phyloP scores from a whole-genome alignment of 2,888 invertebrate genomes.

The Seira ritae region DNA sequence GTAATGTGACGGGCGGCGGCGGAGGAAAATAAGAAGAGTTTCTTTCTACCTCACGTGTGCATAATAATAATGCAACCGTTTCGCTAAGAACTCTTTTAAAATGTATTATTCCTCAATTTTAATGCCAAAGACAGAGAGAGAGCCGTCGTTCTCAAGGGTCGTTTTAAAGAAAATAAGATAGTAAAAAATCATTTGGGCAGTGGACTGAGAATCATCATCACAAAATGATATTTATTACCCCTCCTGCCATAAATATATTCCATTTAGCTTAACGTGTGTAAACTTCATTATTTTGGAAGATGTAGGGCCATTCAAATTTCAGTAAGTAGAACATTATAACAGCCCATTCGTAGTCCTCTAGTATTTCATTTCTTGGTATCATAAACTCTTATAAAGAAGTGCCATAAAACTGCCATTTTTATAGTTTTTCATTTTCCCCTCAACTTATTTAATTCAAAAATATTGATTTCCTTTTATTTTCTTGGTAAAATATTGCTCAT shows the following conservation, averaged over 20 bases:
- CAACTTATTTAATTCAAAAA: constrained; percentile 20
- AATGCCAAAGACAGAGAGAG: constrained; percentile 14
- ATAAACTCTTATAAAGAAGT: constrained; percentile 29
- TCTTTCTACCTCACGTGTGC: neutral
- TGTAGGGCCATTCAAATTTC: neutral
- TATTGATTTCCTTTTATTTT: constrained; percentile 29
- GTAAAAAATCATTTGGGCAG: constrained; percentile 37
- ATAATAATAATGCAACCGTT: constrained; percentile 3
- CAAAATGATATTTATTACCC: constrained; percentile 4
- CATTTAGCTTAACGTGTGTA: neutral
- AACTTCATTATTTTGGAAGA: neutral
- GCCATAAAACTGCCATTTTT: constrained; percentile 55
- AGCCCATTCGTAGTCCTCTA: neutral
- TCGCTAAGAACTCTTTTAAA: neutral
- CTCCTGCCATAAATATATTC: constrained; percentile 22
- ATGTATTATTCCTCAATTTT: constrained; percentile 17
- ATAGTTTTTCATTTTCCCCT: constrained; percentile 22
- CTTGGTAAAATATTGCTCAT: neutral
- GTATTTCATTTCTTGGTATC: constrained; percentile 5
- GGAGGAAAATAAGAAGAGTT: neutral
- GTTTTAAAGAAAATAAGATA: constrained; percentile 21
- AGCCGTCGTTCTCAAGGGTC: constrained; percentile 27
- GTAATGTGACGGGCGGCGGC: neutral
- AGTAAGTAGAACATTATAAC: neutral
- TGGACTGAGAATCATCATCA: constrained; percentile 60